Evolutionary conservation across 2,888 invertebrate genomes (phyloP), one percentile per base, ranked within the genome.

Genomic region (Tetranychus piercei): DNA sequence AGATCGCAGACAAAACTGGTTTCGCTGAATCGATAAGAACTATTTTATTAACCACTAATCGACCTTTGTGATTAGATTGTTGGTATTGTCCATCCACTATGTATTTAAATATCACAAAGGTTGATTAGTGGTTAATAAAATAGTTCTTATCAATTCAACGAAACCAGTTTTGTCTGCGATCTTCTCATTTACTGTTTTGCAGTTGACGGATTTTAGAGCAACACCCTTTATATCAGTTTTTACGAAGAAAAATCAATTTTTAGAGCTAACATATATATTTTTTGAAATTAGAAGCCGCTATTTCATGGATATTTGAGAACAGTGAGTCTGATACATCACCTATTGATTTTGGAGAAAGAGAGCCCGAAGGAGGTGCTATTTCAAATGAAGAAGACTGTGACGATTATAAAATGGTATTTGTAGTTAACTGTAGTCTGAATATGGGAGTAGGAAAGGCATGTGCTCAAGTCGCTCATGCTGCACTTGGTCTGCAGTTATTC

Each of bases 391-490:
- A 80, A 78, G 20, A 71, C 73, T 23, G 73, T 43, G 43, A n/a
- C 15, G 81, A 81, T 74, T 86, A 84, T 81, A 88, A 88, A 82
- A 88, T 88, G 88, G 86, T 86, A 34, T 86, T 88, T 81, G 85
- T 87, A 44, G 86, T 87, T 7, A 88, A 88, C 81, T 81, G 82
- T 70, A 84, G 84, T 44, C 81, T 88, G 73, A 84, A 85, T 77
- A 88, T 88, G 88, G 86, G 87, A 1, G 81, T 84, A 44, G 88
- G 88, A 2, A 88, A 88, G 81, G 81, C 86, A 66, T 85, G 86
- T 23, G 85, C 86, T 66, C 86, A 87, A 81, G 85, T 84, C 45
- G 87, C 85, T 0, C 87, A 88, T 81, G 87, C 86, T 43, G 85
- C 86, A 70, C 81, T 88, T 20, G 86, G 85, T 6, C 81, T 87